Conservation (phyloP, 2,797 vertebrate genomes). For the Bradypus variegatus region DNA sequence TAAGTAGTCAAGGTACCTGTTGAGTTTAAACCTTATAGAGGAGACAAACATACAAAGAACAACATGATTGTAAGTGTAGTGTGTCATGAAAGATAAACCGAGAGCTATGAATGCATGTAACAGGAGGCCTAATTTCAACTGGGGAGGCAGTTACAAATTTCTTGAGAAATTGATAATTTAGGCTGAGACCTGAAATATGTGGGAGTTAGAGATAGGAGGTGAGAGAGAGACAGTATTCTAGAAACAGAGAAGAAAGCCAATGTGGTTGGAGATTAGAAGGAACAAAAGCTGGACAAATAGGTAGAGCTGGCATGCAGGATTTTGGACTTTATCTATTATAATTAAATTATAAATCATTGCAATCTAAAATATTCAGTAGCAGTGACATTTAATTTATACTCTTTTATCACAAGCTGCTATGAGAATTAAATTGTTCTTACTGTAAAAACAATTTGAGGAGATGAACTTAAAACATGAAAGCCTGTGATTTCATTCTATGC, state of each 20-base stretch:
- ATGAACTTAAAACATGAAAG: background rate
- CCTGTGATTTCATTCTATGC: background rate
- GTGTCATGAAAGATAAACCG: slow-evolving; percentile 10
- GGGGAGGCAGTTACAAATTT: background rate
- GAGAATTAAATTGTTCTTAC: background rate
- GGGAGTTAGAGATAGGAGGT: background rate
- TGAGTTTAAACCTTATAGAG: background rate
- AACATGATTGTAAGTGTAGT: background rate
- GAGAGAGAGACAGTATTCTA: background rate
- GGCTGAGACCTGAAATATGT: background rate
- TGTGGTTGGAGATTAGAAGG: background rate
- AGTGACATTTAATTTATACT: background rate
- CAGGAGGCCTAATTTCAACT: background rate
- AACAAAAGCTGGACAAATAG: background rate
- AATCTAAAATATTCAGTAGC: background rate
- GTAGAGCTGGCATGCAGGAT: background rate
- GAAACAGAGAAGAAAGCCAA: background rate
- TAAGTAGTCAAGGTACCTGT: background rate
- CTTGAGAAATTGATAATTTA: background rate
- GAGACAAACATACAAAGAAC: background rate
- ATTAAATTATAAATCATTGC: slow-evolving; percentile 20
- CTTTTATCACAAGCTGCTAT: background rate
- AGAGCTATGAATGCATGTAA: background rate
- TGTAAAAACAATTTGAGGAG: background rate
- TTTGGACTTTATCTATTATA: background rate